A percentile compares a stretch with the other conserved stretches of the same genome.
Conservation (phyloP, 2,113 vertebrate species). For the Excalfactoria chinensis region DNA sequence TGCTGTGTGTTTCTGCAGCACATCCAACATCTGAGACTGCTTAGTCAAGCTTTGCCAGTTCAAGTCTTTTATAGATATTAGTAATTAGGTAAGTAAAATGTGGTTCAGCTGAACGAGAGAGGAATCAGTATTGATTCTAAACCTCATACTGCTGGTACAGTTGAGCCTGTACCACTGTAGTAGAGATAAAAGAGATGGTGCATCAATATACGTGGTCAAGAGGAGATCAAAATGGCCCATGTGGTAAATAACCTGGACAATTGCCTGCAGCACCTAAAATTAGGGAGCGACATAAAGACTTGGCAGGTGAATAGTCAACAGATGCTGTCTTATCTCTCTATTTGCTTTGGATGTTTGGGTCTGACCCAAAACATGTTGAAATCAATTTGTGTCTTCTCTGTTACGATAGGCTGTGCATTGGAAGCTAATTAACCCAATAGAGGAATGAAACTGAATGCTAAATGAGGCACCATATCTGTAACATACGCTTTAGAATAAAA, state of each 20-base stretch:
- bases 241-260: slow-evolving; percentile 59
- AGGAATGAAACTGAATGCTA: slow-evolving; percentile 45
- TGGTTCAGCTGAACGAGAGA: neutral
- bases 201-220: neutral
- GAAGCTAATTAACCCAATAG: slow-evolving; percentile 41
- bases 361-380: slow-evolving; percentile 56
- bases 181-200: neutral
- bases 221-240: slow-evolving; percentile 40
- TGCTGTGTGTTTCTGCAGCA: neutral
- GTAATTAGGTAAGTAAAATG: slow-evolving; percentile 30
- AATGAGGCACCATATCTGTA: slow-evolving; percentile 35
- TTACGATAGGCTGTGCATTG: slow-evolving; percentile 6
- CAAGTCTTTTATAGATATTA: neutral
- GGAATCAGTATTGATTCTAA: slow-evolving; percentile 18
- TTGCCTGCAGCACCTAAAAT: slow-evolving; percentile 60
- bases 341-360: slow-evolving; percentile 60
- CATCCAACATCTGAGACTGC: neutral
- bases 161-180: neutral
- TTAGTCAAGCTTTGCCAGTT: neutral
- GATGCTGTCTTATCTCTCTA: slow-evolving; percentile 67
- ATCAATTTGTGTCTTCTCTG: slow-evolving; percentile 55
- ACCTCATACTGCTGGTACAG: neutral
- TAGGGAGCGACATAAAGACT: slow-evolving; percentile 44
- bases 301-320: slow-evolving; percentile 63
- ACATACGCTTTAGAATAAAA: slow-evolving; percentile 11